These are phyloP conservation scores for Nannobrachium achirus DNA, from an alignment of 2,113 vertebrate genomes.

Conservation along the genomic window DNA sequence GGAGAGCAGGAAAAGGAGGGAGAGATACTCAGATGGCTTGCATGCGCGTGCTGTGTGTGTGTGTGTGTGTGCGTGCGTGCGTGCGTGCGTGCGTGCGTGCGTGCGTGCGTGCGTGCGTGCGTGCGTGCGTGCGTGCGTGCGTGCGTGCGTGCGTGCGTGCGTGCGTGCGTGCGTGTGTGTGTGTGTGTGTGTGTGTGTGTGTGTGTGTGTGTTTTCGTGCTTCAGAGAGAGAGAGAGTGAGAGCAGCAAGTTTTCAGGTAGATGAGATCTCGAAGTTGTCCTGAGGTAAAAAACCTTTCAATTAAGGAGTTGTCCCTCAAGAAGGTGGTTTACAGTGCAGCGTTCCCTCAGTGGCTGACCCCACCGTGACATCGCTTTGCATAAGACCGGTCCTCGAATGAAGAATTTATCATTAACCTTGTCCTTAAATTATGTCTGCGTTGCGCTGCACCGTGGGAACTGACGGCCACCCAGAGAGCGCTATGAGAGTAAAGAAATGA, in stretches of 20 bases:
- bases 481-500: background rate
- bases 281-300: constrained; percentile 89
- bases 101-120: too few species aligned
- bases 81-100: too few species aligned
- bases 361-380: constrained; percentile 37
- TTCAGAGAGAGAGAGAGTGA: constrained; percentile 27
- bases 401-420: constrained; percentile 91
- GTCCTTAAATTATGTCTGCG: constrained; percentile 83
- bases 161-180: too few species aligned
- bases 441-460: constrained; percentile 59
- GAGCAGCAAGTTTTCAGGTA: constrained; percentile 55
- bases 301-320: constrained; percentile 89
- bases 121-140: too few species aligned
- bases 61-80: background rate
- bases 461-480: constrained; percentile 9
- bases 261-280: constrained; percentile 64
- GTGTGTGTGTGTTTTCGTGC: constrained; percentile 31
- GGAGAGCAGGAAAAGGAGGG: constrained; percentile 35
- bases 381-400: constrained; percentile 58
- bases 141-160: too few species aligned
- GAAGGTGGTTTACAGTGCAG: constrained; percentile 85
- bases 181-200: constrained; percentile 4
- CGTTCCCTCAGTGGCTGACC: constrained; percentile 70
- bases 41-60: too few species aligned
- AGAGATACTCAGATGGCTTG: constrained; percentile 1